Conservation (phyloP, 1,140 invertebrate genomes). For the Neodiprion fabricii region DNA sequence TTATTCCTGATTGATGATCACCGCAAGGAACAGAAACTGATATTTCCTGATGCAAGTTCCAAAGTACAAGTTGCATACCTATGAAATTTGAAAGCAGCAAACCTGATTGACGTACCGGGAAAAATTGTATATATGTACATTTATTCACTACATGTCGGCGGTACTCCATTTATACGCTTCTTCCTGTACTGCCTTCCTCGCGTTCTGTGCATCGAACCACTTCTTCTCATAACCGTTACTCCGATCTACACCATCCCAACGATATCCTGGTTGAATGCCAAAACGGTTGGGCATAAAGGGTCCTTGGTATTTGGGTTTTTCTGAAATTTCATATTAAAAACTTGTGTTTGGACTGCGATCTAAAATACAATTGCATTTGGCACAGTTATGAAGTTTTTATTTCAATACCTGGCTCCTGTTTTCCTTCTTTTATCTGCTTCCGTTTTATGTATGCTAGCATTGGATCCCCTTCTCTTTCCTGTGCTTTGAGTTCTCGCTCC, state of each 20-base stretch:
- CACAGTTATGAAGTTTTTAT: slow-evolving; percentile 15
- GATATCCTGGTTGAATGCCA: slow-evolving; percentile 88
- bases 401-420: slow-evolving; percentile 52
- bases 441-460: slow-evolving; percentile 86
- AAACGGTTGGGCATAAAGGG: slow-evolving; percentile 89
- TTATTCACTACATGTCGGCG: slow-evolving; percentile 82
- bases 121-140: neutral
- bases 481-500: slow-evolving; percentile 75
- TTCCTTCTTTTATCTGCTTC: slow-evolving; percentile 74
- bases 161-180: slow-evolving; percentile 95
- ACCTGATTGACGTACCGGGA: too few relatives aligned
- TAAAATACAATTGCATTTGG: slow-evolving; percentile 20
- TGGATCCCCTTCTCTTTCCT: slow-evolving; percentile 88
- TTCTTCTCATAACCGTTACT: slow-evolving; percentile 97
- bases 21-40: too few relatives aligned
- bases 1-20: too few relatives aligned
- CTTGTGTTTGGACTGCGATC: slow-evolving; percentile 24
- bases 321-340: slow-evolving; percentile 56
- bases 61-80: too few relatives aligned
- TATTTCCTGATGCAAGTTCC: too few relatives aligned
- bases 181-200: slow-evolving; percentile 78
- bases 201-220: slow-evolving; percentile 81
- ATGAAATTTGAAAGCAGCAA: too few relatives aligned
- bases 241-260: slow-evolving; percentile 98
- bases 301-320: slow-evolving; percentile 79